phyloP scores from a whole-genome alignment of 2,113 vertebrate species.

The Empidonax alnorum region DNA sequence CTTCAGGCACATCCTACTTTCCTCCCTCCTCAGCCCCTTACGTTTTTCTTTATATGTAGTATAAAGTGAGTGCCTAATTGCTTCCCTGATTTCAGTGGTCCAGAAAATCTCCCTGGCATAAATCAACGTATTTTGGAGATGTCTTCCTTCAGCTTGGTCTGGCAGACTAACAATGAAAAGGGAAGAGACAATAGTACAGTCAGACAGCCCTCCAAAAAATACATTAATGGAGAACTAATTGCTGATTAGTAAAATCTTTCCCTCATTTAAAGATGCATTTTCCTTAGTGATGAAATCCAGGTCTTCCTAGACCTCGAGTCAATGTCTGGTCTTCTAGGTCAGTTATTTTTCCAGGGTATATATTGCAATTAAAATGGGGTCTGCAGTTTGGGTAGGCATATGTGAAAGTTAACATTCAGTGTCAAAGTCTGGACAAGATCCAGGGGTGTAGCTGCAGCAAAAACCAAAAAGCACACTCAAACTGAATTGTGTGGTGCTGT shows the following conservation, averaged over 20 bases:
- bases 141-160: not conserved
- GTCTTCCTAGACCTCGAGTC: not conserved
- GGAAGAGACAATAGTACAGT: conserved; percentile 13
- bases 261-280: conserved; percentile 41
- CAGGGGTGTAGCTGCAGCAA: not conserved
- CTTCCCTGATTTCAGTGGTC: not conserved
- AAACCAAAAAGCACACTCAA: not conserved
- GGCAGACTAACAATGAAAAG: conserved; percentile 19
- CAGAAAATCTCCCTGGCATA: conserved; percentile 8
- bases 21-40: not conserved
- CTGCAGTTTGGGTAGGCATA: not conserved
- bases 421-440: not conserved
- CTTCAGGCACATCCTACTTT: not conserved
- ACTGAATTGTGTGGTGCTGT: not conserved
- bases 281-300: conserved; percentile 37
- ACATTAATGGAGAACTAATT: conserved; percentile 25
- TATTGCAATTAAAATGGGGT: not conserved
- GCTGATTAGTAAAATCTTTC: conserved; percentile 44
- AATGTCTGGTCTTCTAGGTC: conserved; percentile 8
- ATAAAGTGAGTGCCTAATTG: not conserved
- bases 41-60: conserved; percentile 2
- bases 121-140: conserved; percentile 42
- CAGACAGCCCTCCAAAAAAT: not conserved
- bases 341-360: not conserved
- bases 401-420: not conserved